These are phyloP conservation scores for Danio rerio DNA, from an alignment of 2,113 vertebrate genomes.

Conservation along the genomic window GRCz12tu NC_133182.1:11117501-11118000, in stretches of 20 bases:
- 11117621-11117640: slow-evolving; percentile 29
- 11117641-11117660: slow-evolving; percentile 25
- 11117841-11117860: too few species aligned
- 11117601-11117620: background rate
- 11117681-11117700: slow-evolving; percentile 9
- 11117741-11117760: too few species aligned
- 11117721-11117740: background rate
- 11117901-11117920: slow-evolving; percentile 55
- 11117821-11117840: too few species aligned
- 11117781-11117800: too few species aligned
- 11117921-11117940: slow-evolving; percentile 45
- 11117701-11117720: background rate
- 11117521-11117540: slow-evolving; percentile 17
- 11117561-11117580: slow-evolving; percentile 24
- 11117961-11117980: background rate
- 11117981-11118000: background rate
- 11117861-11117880: too few species aligned
- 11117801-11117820: too few species aligned
- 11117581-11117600: slow-evolving; percentile 32
- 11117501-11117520: background rate
- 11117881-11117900: background rate
- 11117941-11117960: slow-evolving; percentile 52
- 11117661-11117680: background rate
- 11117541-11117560: slow-evolving; percentile 7
- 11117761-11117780: too few species aligned